Evolutionary conservation across 92 coral and sea anemone genomes (phyloP).

Genomic region (Zoanthus sociatus): DNA sequence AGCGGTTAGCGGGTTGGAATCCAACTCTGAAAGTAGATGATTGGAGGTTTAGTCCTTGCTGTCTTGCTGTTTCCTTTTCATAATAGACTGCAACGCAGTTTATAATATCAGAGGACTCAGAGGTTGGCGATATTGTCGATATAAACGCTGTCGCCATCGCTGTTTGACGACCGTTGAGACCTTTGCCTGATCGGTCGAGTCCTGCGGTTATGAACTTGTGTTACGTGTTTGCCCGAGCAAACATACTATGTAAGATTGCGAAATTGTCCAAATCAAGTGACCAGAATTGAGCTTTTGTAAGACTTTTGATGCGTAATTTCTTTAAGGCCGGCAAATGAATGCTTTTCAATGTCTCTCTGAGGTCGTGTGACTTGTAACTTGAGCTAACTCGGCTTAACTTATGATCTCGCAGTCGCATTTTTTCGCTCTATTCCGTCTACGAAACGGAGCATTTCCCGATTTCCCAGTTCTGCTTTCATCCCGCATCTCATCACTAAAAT

Average conservation of each 20-base stretch:
- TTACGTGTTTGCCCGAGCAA: no score
- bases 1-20: slow-evolving; percentile 1
- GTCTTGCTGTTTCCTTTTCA: not conserved
- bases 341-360: slow-evolving; percentile 24
- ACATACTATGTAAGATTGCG: not conserved
- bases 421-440: slow-evolving; percentile 39
- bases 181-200: no score
- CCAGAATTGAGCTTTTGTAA: not conserved
- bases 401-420: not conserved
- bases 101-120: no score
- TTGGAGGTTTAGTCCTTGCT: no score
- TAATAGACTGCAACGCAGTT: not conserved
- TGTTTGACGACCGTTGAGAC: no score
- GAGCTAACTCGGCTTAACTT: slow-evolving; percentile 10
- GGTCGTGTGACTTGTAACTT: slow-evolving; percentile 13
- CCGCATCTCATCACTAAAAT: slow-evolving; percentile 3
- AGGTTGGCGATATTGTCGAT: no score
- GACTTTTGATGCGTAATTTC: slow-evolving; percentile 21
- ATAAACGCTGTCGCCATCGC: no score
- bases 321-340: slow-evolving; percentile 22
- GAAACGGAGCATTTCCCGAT: slow-evolving; percentile 13
- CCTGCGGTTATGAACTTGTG: no score
- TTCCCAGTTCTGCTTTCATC: not conserved
- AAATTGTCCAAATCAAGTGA: not conserved
- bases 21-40: not conserved